Conservation (phyloP, 2,888 invertebrate species). For the Zaprionus bogoriensis region DNA sequence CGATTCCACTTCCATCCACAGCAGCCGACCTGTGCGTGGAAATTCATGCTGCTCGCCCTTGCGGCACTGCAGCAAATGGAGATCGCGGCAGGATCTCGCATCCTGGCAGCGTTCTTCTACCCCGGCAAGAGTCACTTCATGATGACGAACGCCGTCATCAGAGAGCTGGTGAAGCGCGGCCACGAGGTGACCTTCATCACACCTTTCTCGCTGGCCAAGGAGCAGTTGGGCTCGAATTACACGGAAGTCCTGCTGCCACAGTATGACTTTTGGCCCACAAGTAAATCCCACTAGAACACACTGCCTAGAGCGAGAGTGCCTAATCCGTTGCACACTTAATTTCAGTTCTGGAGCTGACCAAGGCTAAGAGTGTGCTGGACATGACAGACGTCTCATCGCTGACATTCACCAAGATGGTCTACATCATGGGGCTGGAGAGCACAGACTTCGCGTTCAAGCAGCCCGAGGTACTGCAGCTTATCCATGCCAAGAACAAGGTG, state of each 20-base stretch:
- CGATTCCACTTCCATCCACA: slow-evolving; percentile 8
- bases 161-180: slow-evolving; percentile 82
- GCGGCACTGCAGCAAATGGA: slow-evolving; percentile 51
- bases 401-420: slow-evolving; percentile 43
- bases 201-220: slow-evolving; percentile 59
- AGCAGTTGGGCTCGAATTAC: slow-evolving; percentile 67
- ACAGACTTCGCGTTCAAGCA: slow-evolving; percentile 74
- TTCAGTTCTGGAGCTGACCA: slow-evolving; percentile 50
- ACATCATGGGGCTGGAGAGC: slow-evolving; percentile 59
- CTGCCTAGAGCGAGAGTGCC: not conserved
- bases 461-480: slow-evolving; percentile 62
- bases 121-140: slow-evolving; percentile 83
- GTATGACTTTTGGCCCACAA: slow-evolving; percentile 64
- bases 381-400: slow-evolving; percentile 45
- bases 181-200: slow-evolving; percentile 81
- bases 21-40: slow-evolving; percentile 15
- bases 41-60: slow-evolving; percentile 35
- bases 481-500: slow-evolving; percentile 62
- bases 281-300: slow-evolving; percentile 36
- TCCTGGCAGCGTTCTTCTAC: slow-evolving; percentile 82
- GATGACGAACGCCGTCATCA: slow-evolving; percentile 81
- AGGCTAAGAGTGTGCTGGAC: slow-evolving; percentile 52
- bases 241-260: slow-evolving; percentile 68
- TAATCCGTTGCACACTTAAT: not conserved
- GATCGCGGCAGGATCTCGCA: slow-evolving; percentile 67